A percentile compares a stretch with the other conserved stretches of the same genome.
These are phyloP conservation scores for Eugnorisma glareosa DNA, from an alignment of 2,888 invertebrate genomes.

Conservation along the genomic window DNA sequence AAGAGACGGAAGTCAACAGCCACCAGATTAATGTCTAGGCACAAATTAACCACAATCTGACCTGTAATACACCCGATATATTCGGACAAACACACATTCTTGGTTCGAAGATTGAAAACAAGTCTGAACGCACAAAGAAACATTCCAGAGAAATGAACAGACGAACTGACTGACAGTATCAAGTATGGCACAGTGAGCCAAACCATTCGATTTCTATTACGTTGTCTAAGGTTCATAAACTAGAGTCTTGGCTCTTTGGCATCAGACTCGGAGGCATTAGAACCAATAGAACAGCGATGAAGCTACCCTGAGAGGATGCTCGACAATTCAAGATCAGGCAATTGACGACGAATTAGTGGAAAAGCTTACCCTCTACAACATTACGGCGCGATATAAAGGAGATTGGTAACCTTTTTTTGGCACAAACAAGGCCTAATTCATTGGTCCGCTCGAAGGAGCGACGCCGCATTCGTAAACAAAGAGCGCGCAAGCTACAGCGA, in stretches of 20 bases:
- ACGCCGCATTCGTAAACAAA: conserved; percentile 63
- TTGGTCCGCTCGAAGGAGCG: conserved; percentile 65
- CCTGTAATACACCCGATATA: conserved; percentile 16
- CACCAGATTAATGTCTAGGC: conserved; percentile 5
- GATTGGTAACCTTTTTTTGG: conserved; percentile 64
- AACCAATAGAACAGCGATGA: conserved; percentile 40
- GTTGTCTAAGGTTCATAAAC: conserved; percentile 31
- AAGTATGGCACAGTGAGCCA: conserved; percentile 23
- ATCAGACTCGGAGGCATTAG: conserved; percentile 47
- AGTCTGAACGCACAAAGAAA: conserved; percentile 34
- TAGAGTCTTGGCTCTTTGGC: conserved; percentile 32
- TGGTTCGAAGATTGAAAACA: conserved; percentile 23
- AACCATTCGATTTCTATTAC: conserved; percentile 40
- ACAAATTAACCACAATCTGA: conserved; percentile 9
- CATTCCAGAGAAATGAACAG: conserved; percentile 38
- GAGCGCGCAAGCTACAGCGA: conserved; percentile 69
- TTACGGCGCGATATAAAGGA: conserved; percentile 57
- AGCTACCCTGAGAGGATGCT: conserved; percentile 47
- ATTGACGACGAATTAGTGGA: conserved; percentile 64
- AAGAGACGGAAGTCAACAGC: conserved; percentile 19
- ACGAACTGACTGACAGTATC: neutral
- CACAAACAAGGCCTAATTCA: conserved; percentile 70
- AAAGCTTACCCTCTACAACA: conserved; percentile 60
- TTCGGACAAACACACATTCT: neutral
- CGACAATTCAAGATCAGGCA: conserved; percentile 60